Conservation (phyloP, 2,113 vertebrate genomes). For the Pseudopodoces humilis region DNA sequence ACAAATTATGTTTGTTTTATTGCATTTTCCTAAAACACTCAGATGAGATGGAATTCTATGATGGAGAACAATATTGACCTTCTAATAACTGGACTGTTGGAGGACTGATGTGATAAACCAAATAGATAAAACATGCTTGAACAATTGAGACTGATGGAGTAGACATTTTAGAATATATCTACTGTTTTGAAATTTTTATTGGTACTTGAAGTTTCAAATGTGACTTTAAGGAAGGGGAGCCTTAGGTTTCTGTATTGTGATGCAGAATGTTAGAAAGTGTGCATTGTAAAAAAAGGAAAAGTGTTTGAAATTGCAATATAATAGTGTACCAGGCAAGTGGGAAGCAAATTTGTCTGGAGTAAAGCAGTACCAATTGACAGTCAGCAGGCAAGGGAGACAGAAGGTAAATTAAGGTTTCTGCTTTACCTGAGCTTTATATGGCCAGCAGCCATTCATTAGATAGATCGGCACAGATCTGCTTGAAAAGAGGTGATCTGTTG, state of each 20-base stretch:
- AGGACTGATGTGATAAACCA: neutral
- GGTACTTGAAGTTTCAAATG: neutral
- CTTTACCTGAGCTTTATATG: neutral
- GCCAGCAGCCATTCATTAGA: neutral
- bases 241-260: neutral
- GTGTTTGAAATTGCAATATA: neutral
- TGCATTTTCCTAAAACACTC: neutral
- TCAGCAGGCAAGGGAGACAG: neutral
- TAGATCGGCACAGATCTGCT: neutral
- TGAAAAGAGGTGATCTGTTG: neutral
- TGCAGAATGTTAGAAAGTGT: neutral
- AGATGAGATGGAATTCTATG: neutral
- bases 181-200: neutral
- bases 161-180: neutral
- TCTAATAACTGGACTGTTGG: neutral
- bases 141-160: neutral
- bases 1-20: rapidly evolving
- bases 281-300: neutral
- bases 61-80: neutral
- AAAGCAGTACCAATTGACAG: neutral
- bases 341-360: neutral
- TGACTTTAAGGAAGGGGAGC: neutral
- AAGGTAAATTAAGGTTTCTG: neutral
- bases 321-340: neutral
- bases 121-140: neutral